Evolutionary conservation across 2,888 invertebrate genomes (phyloP).

Genomic region (Leptopilina drosophilae): DNA sequence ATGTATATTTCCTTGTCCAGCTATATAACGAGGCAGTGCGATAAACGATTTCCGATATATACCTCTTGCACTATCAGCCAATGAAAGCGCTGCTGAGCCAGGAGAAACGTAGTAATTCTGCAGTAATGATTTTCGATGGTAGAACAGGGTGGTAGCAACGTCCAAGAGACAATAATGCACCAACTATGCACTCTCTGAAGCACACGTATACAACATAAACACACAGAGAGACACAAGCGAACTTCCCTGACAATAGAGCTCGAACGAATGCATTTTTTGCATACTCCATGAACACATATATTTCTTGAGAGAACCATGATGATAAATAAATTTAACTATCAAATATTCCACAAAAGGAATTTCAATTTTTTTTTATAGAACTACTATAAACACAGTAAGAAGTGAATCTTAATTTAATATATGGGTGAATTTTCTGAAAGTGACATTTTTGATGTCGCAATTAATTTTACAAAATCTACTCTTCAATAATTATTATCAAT

Average conservation of each 20-base stretch:
- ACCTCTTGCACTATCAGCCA: conserved; percentile 13
- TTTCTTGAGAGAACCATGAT: no score
- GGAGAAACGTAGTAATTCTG: not conserved
- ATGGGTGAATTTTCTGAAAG: no score
- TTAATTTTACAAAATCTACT: no score
- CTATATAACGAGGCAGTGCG: not conserved
- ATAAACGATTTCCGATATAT: conserved; percentile 17
- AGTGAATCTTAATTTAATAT: no score
- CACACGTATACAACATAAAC: no score
- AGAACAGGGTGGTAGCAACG: not conserved
- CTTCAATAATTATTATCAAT: no score
- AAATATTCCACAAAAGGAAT: no score
- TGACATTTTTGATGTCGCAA: no score
- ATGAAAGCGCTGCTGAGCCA: not conserved
- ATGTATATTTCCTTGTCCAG: not conserved
- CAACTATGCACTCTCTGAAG: not conserved
- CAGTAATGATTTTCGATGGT: conserved; percentile 40
- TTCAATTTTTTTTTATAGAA: no score
- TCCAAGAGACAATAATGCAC: conserved; percentile 16
- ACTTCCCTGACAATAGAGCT: not conserved
- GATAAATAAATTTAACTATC: no score
- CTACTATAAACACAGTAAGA: no score
- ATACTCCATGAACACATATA: no score
- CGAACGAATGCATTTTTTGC: not conserved
- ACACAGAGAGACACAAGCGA: not conserved